Evolutionary conservation across 2,797 vertebrate genomes (phyloP).

Genomic region (Pachyuromys duprasi): DNA sequence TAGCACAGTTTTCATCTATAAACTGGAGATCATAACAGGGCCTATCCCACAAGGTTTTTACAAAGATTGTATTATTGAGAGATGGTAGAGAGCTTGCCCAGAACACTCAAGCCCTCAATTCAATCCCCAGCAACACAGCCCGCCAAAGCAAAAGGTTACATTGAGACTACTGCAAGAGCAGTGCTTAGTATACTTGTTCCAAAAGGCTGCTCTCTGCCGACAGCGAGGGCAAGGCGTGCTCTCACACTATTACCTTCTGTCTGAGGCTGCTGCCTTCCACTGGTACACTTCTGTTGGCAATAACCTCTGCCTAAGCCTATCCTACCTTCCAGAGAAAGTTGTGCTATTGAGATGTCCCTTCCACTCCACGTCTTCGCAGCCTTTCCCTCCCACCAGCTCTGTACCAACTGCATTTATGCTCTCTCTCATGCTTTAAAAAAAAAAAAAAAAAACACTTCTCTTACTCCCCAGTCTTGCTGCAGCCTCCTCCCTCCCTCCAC

Average conservation of each 20-base stretch:
- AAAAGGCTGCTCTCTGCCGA: not conserved
- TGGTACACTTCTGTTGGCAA: not conserved
- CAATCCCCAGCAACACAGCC: not conserved
- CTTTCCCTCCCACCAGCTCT: slow-evolving; percentile 35
- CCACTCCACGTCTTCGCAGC: not conserved
- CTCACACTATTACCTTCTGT: not conserved
- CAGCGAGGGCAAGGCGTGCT: not conserved
- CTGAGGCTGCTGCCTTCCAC: not conserved
- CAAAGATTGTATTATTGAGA: not conserved
- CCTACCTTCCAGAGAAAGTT: not conserved
- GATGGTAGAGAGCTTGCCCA: not conserved
- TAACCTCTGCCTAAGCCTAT: not conserved
- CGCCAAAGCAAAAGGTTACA: not conserved
- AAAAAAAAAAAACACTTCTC: not conserved
- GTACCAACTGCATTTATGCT: slow-evolving; percentile 48
- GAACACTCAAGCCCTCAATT: not conserved
- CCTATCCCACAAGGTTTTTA: not conserved
- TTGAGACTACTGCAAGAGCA: not conserved
- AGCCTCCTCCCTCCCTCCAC: slow-evolving; percentile 32
- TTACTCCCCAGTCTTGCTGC: slow-evolving; percentile 54
- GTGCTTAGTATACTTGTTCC: not conserved
- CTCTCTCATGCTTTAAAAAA: slow-evolving; percentile 15
- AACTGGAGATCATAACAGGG: not conserved
- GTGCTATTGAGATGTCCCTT: not conserved
- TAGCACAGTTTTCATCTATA: not conserved